A percentile compares a stretch with the other conserved stretches of the same genome.
Evolutionary conservation across 2,797 vertebrate species (phyloP).

Genomic region (Premnoplex brunnescens): DNA sequence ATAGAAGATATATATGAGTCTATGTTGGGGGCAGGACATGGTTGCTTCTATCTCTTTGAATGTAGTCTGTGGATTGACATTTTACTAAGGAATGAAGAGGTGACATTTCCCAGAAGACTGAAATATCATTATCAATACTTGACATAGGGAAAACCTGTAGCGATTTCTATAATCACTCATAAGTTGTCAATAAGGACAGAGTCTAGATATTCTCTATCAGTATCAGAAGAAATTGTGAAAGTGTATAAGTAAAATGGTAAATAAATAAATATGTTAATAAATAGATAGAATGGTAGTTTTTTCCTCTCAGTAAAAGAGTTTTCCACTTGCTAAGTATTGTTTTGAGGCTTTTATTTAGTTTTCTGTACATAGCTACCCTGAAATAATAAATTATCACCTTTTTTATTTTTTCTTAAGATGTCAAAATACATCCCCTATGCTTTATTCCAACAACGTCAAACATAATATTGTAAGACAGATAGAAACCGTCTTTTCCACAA

Average conservation of each 20-base stretch:
- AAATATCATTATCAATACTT: neutral
- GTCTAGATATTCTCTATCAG: neutral
- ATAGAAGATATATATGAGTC: neutral
- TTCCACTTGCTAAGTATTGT: neutral
- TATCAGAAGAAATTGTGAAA: neutral
- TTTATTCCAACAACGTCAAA: neutral
- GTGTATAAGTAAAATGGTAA: neutral
- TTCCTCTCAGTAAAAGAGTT: neutral
- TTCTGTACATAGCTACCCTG: neutral
- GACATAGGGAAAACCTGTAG: neutral
- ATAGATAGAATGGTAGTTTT: neutral
- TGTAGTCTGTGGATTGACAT: neutral
- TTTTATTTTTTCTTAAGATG: neutral
- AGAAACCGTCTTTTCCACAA: neutral
- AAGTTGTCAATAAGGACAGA: neutral
- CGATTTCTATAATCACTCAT: neutral
- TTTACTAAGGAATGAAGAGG: neutral
- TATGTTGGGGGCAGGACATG: neutral
- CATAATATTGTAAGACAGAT: neutral
- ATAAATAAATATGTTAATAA: neutral
- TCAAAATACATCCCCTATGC: neutral
- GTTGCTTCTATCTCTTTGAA: neutral
- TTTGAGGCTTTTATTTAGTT: neutral
- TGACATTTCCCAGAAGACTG: neutral
- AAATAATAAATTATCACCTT: neutral